These are phyloP conservation scores for Ardeotis arabs DNA, from an alignment of 2,113 vertebrate genomes.

Conservation along the genomic window DNA sequence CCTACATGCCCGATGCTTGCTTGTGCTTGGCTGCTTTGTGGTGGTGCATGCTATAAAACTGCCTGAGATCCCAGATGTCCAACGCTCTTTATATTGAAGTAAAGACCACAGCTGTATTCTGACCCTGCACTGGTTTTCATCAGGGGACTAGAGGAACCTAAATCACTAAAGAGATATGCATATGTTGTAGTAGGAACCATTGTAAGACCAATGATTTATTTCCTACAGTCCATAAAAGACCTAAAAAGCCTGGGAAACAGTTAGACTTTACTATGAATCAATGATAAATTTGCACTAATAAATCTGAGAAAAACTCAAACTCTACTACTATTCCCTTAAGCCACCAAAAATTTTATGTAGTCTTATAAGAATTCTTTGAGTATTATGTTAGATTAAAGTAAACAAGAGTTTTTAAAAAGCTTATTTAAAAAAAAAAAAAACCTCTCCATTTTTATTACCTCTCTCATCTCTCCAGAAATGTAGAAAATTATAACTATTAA, in stretches of 20 bases:
- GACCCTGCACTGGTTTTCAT: not conserved
- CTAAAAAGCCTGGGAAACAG: not conserved
- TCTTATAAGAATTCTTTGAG: not conserved
- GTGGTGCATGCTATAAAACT: not conserved
- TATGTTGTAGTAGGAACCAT: not conserved
- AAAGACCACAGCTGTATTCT: not conserved
- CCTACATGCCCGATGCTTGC: not conserved
- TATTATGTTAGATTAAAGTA: constrained; percentile 29
- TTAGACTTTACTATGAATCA: not conserved
- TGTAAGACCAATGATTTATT: not conserved
- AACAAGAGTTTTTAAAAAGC: not conserved
- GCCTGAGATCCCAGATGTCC: not conserved
- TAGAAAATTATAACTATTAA: not conserved
- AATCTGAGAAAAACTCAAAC: not conserved
- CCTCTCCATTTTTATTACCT: not conserved
- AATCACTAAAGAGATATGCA: not conserved
- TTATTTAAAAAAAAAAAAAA: not conserved
- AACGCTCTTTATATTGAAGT: not conserved
- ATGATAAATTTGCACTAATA: not conserved
- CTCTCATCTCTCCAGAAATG: not conserved
- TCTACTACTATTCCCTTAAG: not conserved
- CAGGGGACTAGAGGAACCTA: not conserved
- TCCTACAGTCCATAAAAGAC: not conserved
- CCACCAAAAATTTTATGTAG: not conserved
- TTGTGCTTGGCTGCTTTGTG: not conserved